Evolutionary conservation across 2,113 vertebrate species (phyloP).

Genomic region (Rhinolophus ferrumequinum): DNA sequence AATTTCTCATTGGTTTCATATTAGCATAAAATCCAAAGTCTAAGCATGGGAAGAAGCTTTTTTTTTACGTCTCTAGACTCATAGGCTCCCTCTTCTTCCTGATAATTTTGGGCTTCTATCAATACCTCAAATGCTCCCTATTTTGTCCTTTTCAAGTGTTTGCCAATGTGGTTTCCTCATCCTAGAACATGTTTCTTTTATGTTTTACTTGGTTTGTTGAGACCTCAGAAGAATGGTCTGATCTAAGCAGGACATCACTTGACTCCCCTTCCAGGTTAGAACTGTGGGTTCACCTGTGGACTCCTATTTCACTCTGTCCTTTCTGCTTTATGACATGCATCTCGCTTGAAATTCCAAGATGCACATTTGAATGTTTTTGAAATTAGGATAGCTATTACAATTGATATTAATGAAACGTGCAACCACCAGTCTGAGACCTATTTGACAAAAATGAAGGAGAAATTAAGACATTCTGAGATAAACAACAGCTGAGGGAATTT

Average conservation of each 20-base stretch:
- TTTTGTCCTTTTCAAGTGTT: background rate
- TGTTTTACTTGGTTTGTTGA: slow-evolving; percentile 3
- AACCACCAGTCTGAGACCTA: background rate
- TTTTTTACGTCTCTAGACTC: background rate
- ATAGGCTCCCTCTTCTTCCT: background rate
- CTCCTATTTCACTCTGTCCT: background rate
- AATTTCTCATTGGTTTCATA: background rate
- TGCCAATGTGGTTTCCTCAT: background rate
- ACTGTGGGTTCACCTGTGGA: background rate
- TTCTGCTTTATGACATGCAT: background rate
- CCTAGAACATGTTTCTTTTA: background rate
- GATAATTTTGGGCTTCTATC: background rate
- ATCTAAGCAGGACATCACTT: background rate
- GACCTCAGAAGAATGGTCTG: background rate
- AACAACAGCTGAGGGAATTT: background rate
- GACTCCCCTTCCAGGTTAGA: background rate
- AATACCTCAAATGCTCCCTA: background rate
- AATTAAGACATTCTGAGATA: slow-evolving; percentile 17
- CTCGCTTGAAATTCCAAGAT: background rate
- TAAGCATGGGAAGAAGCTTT: background rate
- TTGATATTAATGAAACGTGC: background rate
- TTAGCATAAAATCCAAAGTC: background rate
- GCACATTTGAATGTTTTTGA: background rate
- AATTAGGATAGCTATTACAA: slow-evolving; percentile 6
- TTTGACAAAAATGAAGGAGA: background rate